Percentiles rank a stretch among this genome's conserved stretches.
These are phyloP conservation scores for Spilosoma lubricipeda DNA, from an alignment of 2,888 invertebrate genomes.

Conservation along the genomic window DNA sequence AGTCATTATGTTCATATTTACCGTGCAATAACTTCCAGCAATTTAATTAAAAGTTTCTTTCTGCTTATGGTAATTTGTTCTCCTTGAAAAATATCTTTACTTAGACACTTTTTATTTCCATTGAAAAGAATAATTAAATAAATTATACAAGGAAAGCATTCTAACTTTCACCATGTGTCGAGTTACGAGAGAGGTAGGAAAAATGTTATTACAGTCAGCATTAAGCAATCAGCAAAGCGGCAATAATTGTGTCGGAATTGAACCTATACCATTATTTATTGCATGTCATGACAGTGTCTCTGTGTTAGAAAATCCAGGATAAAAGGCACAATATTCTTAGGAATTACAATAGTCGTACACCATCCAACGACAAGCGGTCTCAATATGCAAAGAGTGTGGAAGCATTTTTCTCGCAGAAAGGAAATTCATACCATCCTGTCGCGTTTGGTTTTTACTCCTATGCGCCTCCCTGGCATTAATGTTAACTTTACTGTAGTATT, in stretches of 20 bases:
- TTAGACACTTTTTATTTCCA: slow-evolving; percentile 16
- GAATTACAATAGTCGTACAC: neutral
- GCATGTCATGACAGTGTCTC: neutral
- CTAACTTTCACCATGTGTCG: neutral
- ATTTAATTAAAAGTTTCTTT: slow-evolving; percentile 41
- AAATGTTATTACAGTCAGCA: neutral
- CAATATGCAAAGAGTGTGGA: neutral
- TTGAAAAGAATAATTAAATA: slow-evolving; percentile 3
- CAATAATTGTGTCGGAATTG: neutral
- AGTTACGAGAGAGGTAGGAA: neutral
- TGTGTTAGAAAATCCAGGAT: no score
- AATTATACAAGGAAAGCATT: neutral
- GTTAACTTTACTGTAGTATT: neutral
- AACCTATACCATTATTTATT: neutral
- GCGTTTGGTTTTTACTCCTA: neutral
- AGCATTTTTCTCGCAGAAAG: neutral
- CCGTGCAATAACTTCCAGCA: slow-evolving; percentile 29
- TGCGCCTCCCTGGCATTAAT: neutral
- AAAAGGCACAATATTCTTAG: neutral
- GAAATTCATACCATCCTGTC: neutral
- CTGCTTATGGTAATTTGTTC: slow-evolving; percentile 26
- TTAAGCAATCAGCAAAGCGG: neutral
- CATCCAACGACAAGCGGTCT: neutral
- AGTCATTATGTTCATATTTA: slow-evolving; percentile 25
- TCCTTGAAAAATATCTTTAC: slow-evolving; percentile 28